phyloP scores from a whole-genome alignment of 1,140 invertebrate species.

The Trichomalopsis sarcophagae region DNA sequence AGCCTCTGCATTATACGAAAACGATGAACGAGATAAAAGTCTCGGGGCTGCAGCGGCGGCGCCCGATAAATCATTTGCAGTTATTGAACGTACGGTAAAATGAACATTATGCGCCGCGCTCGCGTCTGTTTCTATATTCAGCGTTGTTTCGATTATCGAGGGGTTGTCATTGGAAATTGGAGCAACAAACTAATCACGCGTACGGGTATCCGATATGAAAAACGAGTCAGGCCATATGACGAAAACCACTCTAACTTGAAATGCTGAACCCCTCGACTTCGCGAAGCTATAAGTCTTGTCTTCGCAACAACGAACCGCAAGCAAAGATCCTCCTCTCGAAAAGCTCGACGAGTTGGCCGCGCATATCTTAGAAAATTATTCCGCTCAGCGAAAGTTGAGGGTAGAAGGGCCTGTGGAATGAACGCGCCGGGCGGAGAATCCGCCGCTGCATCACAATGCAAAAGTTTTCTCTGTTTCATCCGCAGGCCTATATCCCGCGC shows the following conservation, averaged over 20 bases:
- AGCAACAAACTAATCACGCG: background rate
- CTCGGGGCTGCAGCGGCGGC: background rate
- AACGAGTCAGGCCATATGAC: too few species aligned
- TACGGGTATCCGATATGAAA: background rate
- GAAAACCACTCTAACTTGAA: too few species aligned
- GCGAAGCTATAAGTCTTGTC: too few species aligned
- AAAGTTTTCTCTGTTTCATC: constrained; percentile 29
- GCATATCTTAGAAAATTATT: constrained; percentile 20
- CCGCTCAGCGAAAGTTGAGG: constrained; percentile 4
- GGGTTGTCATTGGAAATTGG: background rate
- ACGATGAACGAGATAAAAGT: constrained; percentile 10
- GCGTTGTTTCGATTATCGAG: background rate
- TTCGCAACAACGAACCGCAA: background rate
- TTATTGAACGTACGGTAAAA: constrained; percentile 34
- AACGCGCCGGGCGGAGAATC: background rate
- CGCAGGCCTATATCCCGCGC: background rate
- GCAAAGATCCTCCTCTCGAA: background rate
- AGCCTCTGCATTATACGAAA: background rate
- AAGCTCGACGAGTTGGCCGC: background rate
- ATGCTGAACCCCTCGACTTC: too few species aligned
- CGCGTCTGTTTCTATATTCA: constrained; percentile 3
- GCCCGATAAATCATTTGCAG: constrained; percentile 36
- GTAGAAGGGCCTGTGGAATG: background rate
- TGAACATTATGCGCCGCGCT: constrained; percentile 24
- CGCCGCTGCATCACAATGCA: constrained; percentile 23